A percentile compares a stretch with the other conserved stretches of the same genome.
These are phyloP conservation scores for Rissa tridactyla DNA, from an alignment of 2,113 vertebrate genomes.

Conservation along the genomic window DNA sequence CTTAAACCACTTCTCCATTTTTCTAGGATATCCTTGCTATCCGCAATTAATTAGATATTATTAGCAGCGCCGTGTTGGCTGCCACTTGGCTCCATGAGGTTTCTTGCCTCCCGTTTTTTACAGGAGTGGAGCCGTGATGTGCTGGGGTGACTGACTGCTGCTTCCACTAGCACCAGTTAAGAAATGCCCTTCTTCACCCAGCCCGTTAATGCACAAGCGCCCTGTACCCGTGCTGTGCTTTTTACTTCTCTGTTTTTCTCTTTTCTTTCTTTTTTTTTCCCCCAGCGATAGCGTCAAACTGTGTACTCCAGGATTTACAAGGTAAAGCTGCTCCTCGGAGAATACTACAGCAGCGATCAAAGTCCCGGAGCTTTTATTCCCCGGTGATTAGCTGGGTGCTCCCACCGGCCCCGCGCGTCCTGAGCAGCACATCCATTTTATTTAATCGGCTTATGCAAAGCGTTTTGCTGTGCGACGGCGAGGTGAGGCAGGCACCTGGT, in stretches of 20 bases:
- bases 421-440: neutral
- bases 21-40: neutral
- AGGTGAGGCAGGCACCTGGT: neutral
- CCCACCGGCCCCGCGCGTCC: neutral
- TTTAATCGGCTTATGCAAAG: conserved; percentile 9
- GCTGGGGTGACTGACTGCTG: neutral
- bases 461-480: neutral
- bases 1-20: neutral
- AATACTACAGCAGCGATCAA: neutral
- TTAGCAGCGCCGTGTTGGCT: neutral
- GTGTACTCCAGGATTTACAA: neutral
- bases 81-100: neutral
- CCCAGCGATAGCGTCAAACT: neutral
- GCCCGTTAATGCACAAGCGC: neutral
- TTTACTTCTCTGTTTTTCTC: neutral
- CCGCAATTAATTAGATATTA: neutral
- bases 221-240: neutral
- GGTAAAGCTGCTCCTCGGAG: neutral
- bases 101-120: neutral
- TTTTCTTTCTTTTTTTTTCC: neutral
- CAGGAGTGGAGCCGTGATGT: fast-evolving
- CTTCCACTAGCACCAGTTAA: neutral
- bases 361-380: neutral
- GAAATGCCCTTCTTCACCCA: neutral
- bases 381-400: neutral